A percentile compares a stretch with the other conserved stretches of the same genome.
Evolutionary conservation across 2,888 invertebrate genomes (phyloP).

Genomic region (Muscina levida): DNA sequence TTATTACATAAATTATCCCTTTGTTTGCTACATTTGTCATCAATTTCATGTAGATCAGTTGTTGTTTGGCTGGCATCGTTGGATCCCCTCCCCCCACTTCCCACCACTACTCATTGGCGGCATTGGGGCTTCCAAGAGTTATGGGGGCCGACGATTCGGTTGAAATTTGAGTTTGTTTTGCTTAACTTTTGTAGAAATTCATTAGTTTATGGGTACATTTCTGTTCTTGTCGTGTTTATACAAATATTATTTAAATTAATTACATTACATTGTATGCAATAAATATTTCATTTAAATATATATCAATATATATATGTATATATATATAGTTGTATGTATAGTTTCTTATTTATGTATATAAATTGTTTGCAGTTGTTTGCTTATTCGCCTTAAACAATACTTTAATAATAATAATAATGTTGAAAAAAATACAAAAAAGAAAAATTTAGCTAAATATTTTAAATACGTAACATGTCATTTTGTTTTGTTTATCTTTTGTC

Average conservation of each 20-base stretch:
- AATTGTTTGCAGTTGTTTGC: conserved; percentile 32
- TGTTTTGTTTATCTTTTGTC: too few relatives aligned
- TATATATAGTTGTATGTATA: conserved; percentile 67
- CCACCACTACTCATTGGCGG: conserved; percentile 35
- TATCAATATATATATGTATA: conserved; percentile 68
- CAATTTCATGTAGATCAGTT: conserved; percentile 60
- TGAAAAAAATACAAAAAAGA: conserved; percentile 61
- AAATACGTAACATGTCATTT: conserved; percentile 65
- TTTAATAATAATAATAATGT: conserved; percentile 22
- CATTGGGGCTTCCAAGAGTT: too few relatives aligned
- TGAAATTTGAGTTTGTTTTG: conserved; percentile 5
- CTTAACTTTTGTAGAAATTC: conserved; percentile 54
- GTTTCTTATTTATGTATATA: conserved; percentile 65
- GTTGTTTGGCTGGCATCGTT: conserved; percentile 42
- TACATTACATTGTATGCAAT: conserved; percentile 75
- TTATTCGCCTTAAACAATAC: conserved; percentile 29
- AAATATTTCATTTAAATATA: conserved; percentile 72
- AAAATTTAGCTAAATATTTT: conserved; percentile 66
- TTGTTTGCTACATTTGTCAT: conserved; percentile 67
- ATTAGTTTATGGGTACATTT: conserved; percentile 57
- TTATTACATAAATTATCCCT: conserved; percentile 57
- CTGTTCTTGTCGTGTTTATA: conserved; percentile 37
- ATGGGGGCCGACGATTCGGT: conserved; percentile 7
- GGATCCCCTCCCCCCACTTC: conserved; percentile 46
- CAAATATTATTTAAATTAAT: conserved; percentile 66